Evolutionary conservation across 2,888 invertebrate genomes (phyloP).

Genomic region (Stenichneumon culpator): DNA sequence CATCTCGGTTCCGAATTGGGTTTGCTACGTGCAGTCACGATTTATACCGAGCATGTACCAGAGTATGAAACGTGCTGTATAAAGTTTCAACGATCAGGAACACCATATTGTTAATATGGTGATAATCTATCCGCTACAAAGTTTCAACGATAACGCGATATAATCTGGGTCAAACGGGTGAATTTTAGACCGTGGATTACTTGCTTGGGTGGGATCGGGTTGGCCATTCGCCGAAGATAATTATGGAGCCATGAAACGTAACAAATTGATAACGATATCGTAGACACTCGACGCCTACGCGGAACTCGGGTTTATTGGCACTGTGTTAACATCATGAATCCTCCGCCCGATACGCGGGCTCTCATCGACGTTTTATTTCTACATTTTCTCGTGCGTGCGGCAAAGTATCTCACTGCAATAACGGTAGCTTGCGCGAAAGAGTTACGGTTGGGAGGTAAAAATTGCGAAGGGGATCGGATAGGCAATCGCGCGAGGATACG

Average conservation of each 20-base stretch:
- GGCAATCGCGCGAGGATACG: background rate
- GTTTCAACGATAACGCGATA: conserved; percentile 45
- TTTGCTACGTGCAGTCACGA: conserved; percentile 44
- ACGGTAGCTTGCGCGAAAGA: conserved; percentile 1
- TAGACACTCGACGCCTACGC: conserved; percentile 14
- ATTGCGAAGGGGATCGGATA: conserved; percentile 20
- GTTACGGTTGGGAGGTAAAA: background rate
- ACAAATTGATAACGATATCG: conserved; percentile 12
- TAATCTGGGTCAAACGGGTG: conserved; percentile 50
- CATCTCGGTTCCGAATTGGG: conserved; percentile 37
- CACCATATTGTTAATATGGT: background rate
- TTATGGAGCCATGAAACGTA: conserved; percentile 14
- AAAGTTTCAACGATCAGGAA: background rate
- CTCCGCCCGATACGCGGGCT: conserved; percentile 6
- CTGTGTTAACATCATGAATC: conserved; percentile 15
- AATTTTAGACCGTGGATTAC: conserved; percentile 47
- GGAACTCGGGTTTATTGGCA: conserved; percentile 41
- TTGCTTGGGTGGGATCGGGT: background rate
- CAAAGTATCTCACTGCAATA: conserved; percentile 15
- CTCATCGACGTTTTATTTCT: conserved; percentile 10
- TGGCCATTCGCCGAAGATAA: conserved; percentile 45
- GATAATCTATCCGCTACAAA: conserved; percentile 50
- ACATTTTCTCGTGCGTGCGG: conserved; percentile 6
- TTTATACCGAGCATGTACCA: conserved; percentile 20
- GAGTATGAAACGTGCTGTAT: conserved; percentile 28